Percentiles rank a stretch among this genome's conserved stretches.
These are phyloP conservation scores for Caenorhabditis sp. DNA, from an alignment of 2,888 invertebrate genomes.

Conservation along the genomic window DNA sequence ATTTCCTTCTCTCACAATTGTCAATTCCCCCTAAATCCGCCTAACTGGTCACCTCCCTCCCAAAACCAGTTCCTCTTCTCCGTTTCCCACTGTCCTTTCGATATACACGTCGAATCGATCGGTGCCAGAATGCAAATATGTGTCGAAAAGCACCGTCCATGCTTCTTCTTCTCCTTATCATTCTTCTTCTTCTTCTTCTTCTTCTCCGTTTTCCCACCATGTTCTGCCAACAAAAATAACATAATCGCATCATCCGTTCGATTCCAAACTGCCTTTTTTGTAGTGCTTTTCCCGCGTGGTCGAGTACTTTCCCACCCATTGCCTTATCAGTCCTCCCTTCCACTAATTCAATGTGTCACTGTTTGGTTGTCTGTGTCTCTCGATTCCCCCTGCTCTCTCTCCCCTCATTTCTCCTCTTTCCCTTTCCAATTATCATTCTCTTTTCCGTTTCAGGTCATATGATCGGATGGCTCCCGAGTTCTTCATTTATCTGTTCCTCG, in stretches of 20 bases:
- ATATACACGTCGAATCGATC: not conserved
- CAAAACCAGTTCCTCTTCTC: not conserved
- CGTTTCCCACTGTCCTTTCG: not conserved
- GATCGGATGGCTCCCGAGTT: constrained; percentile 49
- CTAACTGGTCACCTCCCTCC: not conserved
- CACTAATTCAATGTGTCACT: constrained; percentile 15
- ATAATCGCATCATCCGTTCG: constrained; percentile 13
- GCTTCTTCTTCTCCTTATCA: no score
- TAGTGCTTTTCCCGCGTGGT: not conserved
- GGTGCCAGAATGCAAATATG: constrained; percentile 10
- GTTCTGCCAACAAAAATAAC: constrained; percentile 13
- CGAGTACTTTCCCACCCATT: not conserved
- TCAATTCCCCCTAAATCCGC: not conserved
- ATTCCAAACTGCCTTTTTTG: not conserved
- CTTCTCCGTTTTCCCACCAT: no score
- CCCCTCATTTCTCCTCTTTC: not conserved
- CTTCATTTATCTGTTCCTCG: constrained; percentile 63
- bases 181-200: not conserved
- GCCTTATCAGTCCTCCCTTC: constrained; percentile 28
- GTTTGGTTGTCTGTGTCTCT: constrained; percentile 9
- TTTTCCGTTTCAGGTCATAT: not conserved
- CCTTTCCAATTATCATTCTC: not conserved
- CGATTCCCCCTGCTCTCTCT: not conserved
- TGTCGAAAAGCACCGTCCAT: no score
- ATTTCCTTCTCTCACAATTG: no score